phyloP scores from a whole-genome alignment of 2,888 invertebrate genomes.

The Tubulanus polymorphus region DNA sequence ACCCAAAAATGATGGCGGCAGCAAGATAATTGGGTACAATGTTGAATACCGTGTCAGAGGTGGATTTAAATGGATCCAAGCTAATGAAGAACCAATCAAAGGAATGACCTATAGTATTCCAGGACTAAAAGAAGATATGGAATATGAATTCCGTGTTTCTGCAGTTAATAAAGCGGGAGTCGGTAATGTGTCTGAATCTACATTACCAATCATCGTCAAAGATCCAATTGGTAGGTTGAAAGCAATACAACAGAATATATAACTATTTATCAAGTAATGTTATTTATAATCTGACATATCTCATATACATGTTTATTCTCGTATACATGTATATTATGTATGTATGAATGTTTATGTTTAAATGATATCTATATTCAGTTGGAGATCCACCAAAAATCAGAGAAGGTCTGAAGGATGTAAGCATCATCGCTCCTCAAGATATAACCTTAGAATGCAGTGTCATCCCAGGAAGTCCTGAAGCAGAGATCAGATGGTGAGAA shows the following conservation, averaged over 20 bases:
- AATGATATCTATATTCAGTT: constrained; percentile 25
- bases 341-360: no score
- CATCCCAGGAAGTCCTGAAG: constrained; percentile 22
- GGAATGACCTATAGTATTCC: constrained; percentile 29
- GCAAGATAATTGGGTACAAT: constrained; percentile 72
- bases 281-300: no score
- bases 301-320: no score
- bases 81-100: constrained; percentile 33
- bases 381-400: constrained; percentile 42
- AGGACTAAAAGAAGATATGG: constrained; percentile 30
- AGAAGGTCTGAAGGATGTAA: constrained; percentile 27
- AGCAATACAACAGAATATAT: no score
- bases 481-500: constrained; percentile 24
- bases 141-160: constrained; percentile 79
- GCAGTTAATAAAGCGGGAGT: constrained; percentile 80
- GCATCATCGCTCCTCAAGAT: constrained; percentile 17
- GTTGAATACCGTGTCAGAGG: constrained; percentile 72
- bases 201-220: constrained; percentile 29
- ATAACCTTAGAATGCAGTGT: constrained; percentile 20
- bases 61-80: constrained; percentile 68
- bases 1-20: constrained; percentile 67
- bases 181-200: constrained; percentile 27
- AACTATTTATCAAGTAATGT: no score
- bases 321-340: no score
- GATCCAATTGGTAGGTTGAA: constrained; percentile 66